Conservation (phyloP, 2,113 vertebrate genomes). For the Callipepla californica region DNA sequence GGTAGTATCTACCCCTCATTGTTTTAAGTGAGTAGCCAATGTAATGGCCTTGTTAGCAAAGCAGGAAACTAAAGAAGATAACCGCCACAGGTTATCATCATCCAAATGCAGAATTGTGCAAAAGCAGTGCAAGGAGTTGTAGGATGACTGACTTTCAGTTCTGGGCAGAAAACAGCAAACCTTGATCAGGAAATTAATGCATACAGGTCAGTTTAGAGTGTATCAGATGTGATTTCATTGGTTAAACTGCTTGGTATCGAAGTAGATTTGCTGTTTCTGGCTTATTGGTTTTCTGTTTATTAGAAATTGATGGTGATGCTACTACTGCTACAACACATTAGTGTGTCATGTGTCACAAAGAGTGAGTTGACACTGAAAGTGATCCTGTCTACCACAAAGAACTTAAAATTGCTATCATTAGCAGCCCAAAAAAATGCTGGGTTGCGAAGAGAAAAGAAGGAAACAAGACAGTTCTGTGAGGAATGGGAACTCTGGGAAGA, state of each 20-base stretch:
- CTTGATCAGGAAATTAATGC: neutral
- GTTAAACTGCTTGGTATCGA: neutral
- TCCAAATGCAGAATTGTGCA: neutral
- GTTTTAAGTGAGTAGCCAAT: neutral
- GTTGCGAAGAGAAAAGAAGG: neutral
- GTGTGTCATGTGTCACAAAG: neutral
- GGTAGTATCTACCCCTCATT: neutral
- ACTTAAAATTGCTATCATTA: neutral
- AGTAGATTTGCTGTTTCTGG: neutral
- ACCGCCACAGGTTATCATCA: neutral
- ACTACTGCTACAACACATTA: neutral
- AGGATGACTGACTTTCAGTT: neutral
- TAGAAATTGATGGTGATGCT: neutral
- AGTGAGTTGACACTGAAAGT: neutral
- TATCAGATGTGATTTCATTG: neutral
- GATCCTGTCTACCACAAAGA: neutral
- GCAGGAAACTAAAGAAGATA: neutral
- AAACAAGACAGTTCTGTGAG: neutral
- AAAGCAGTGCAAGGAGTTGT: neutral
- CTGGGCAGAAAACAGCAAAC: neutral
- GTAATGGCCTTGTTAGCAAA: neutral
- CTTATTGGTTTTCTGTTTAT: neutral
- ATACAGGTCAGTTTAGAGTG: neutral
- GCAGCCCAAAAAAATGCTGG: neutral
- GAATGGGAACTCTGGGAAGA: neutral